Evolutionary conservation across 2,888 invertebrate species (phyloP).

Genomic region (Eilema griseolum): DNA sequence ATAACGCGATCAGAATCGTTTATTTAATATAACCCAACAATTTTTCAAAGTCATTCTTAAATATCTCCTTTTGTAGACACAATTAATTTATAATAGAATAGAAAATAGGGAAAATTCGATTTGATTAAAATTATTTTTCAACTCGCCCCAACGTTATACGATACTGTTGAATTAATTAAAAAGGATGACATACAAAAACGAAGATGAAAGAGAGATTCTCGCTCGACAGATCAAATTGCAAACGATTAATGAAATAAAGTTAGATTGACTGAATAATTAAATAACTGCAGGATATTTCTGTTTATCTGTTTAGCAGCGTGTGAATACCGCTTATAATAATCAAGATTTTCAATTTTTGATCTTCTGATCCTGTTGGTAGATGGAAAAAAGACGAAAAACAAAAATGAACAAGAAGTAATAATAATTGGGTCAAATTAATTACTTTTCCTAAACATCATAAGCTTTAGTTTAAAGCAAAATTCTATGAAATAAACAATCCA

Average conservation of each 20-base stretch:
- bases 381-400: too few relatives aligned
- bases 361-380: too few relatives aligned
- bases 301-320: not conserved
- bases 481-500: too few relatives aligned
- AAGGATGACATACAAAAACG: not conserved
- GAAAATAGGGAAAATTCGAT: not conserved
- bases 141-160: not conserved
- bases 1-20: too few relatives aligned
- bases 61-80: too few relatives aligned
- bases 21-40: too few relatives aligned
- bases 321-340: not conserved
- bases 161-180: not conserved
- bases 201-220: not conserved
- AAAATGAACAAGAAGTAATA: too few relatives aligned
- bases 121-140: not conserved
- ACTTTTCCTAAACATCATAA: not conserved
- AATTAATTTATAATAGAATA: too few relatives aligned
- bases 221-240: not conserved
- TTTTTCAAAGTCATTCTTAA: too few relatives aligned
- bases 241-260: not conserved
- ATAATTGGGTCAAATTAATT: too few relatives aligned
- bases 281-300: not conserved
- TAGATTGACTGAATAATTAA: not conserved
- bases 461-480: too few relatives aligned
- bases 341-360: too few relatives aligned